phyloP scores from a whole-genome alignment of 1,140 invertebrate species.

The Brachystomella parvula region DNA sequence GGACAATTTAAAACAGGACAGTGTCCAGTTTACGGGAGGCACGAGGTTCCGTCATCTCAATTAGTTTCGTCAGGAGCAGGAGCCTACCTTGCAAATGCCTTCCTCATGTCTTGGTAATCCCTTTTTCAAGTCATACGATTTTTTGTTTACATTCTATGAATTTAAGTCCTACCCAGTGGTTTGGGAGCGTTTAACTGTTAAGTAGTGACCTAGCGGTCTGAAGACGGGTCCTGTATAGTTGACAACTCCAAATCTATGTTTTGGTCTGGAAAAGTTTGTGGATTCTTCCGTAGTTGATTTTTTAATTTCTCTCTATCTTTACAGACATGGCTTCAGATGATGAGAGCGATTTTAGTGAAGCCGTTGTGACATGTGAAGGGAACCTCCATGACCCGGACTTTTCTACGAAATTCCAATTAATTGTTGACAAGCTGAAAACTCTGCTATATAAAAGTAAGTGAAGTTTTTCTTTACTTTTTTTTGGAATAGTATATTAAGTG shows the following conservation, averaged over 20 bases:
- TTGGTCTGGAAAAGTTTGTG: too few species aligned
- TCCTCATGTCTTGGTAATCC: slow-evolving; percentile 31
- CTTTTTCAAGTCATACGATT: too few species aligned
- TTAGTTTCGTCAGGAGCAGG: slow-evolving; percentile 8
- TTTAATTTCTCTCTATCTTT: slow-evolving; percentile 13
- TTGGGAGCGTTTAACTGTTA: too few species aligned
- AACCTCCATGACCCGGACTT: slow-evolving; percentile 67
- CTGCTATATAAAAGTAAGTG: slow-evolving; percentile 57
- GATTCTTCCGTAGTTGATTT: too few species aligned
- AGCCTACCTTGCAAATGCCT: slow-evolving; percentile 26
- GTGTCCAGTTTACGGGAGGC: not conserved
- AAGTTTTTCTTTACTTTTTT: slow-evolving; percentile 11
- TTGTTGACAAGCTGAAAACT: slow-evolving; percentile 58
- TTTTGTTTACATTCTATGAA: too few species aligned
- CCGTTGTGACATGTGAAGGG: slow-evolving; percentile 71
- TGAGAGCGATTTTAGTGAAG: slow-evolving; percentile 58
- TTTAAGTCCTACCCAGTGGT: too few species aligned
- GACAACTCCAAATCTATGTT: too few species aligned
- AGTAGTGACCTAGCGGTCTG: too few species aligned
- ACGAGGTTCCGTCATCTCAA: not conserved
- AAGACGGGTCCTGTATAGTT: too few species aligned
- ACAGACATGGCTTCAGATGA: slow-evolving; percentile 65
- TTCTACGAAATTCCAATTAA: slow-evolving; percentile 56
- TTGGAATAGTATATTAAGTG: slow-evolving; percentile 11
- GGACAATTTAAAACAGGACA: slow-evolving; percentile 17